Base-by-base conservation (phyloP, 2,797 vertebrate genomes). In the Hypotaenidia philippensis region DNA sequence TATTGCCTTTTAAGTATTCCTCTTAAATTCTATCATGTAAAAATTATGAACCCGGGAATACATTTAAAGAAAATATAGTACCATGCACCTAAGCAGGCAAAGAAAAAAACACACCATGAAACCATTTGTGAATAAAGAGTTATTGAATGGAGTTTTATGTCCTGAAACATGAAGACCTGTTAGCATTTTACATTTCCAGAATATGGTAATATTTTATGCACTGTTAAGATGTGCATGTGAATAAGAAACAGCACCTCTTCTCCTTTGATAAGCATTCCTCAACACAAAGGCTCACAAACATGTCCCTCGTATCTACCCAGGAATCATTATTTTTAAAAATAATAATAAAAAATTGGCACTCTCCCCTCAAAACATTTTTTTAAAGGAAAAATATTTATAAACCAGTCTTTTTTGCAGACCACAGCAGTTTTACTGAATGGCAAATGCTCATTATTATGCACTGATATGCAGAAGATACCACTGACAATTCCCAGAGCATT, bases 391-490 rank as follows among this genome's bases (percentile, higher is more conserved):
- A 95, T 52, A 64, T 80, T 36, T 80, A 94, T 60, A 57, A 93
- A 93, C 77, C 57, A 89, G 74, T 61, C 59, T 90, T 52, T 97
- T 97, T 90, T 97, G 96, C 94, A 97, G 91, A 97, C 55, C 64
- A 79, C 89, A 97, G 96, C 96, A 97, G 69, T 97, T 98, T 96
- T 82, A 83, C 63, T 87, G 95, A 96, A 93, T 70, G 64, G 53
- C 91, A 96, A 97, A 95, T 56, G 41, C 94, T 97, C 94, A 97
- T 98, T 98, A 97, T 85, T 93, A 97, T 97, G 93, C 86, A 80
- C 79, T 84, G 89, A 96, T 97, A 97, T 85, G 78, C 96, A 97
- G 93, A 97, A 50, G 44, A 96, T 96, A 93, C 93, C 95, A 87
- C 86, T 96, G 94, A 96, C 94, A 97, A 97, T 97, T 97, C 96